Conservation (phyloP, 2,888 invertebrate species). For the Folsomia manolachei region DNA sequence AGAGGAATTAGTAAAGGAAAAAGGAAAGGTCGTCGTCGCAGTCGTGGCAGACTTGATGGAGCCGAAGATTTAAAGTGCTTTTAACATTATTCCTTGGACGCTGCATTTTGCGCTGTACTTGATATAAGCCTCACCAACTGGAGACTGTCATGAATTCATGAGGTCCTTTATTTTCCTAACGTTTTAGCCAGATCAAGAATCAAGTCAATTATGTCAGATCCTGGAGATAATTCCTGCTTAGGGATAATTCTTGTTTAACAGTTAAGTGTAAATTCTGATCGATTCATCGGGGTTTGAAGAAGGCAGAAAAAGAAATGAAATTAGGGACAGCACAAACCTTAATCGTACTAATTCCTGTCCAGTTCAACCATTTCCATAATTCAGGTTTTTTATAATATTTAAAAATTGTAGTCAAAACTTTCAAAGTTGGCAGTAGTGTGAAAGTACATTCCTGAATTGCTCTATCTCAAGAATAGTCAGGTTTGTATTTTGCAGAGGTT, state of each 20-base stretch:
- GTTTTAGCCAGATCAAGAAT: too few species aligned
- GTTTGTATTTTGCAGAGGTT: too few species aligned
- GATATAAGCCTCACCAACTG: background rate
- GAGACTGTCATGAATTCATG: background rate
- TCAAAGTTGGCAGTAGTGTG: too few species aligned
- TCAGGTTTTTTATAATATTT: too few species aligned
- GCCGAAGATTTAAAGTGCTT: conserved; percentile 16
- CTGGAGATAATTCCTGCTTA: background rate
- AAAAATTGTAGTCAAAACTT: background rate
- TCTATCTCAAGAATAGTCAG: too few species aligned
- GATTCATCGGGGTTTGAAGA: background rate
- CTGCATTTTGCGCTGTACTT: background rate
- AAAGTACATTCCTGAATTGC: too few species aligned
- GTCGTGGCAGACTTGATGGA: conserved; percentile 20
- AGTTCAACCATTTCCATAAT: too few species aligned
- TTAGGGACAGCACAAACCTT: too few species aligned
- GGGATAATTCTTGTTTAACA: background rate
- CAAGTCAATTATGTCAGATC: background rate
- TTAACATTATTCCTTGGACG: background rate
- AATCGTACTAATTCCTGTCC: background rate
- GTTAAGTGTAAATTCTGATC: background rate
- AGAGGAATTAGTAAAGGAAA: background rate
- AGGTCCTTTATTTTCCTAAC: background rate
- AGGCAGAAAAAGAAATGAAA: too few species aligned
- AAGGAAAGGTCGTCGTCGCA: too few species aligned